phyloP scores from a whole-genome alignment of 2,888 invertebrate genomes.

The Tenthredo livida region DNA sequence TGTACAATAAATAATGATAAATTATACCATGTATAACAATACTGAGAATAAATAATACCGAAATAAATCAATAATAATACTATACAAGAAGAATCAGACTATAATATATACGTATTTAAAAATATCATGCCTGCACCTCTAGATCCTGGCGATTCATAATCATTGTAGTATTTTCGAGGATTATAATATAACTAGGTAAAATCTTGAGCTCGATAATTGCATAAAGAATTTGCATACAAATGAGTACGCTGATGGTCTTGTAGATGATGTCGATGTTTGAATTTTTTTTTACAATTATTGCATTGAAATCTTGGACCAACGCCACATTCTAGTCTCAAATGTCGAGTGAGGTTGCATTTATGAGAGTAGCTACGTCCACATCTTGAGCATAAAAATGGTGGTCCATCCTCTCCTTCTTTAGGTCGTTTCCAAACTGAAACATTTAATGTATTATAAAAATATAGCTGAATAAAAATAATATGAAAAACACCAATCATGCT shows the following conservation, averaged over 20 bases:
- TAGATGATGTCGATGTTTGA: constrained; percentile 77
- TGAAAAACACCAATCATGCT: constrained; percentile 56
- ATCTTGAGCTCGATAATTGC: background rate
- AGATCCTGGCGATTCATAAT: background rate
- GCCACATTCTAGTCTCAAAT: constrained; percentile 75
- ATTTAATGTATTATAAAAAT: constrained; percentile 53
- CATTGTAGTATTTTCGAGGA: background rate
- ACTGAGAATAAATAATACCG: background rate
- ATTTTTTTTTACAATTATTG: constrained; percentile 72
- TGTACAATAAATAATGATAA: background rate
- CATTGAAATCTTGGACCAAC: constrained; percentile 74
- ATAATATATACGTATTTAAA: background rate
- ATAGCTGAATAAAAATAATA: constrained; percentile 36
- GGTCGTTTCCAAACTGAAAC: constrained; percentile 65
- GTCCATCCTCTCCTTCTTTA: constrained; percentile 66
- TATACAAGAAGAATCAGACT: background rate
- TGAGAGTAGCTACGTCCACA: constrained; percentile 74
- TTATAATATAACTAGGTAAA: background rate
- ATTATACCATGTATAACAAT: background rate
- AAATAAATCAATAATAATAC: constrained; percentile 6
- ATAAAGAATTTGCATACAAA: constrained; percentile 51
- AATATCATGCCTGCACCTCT: background rate
- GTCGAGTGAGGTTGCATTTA: constrained; percentile 73
- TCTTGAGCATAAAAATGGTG: constrained; percentile 70
- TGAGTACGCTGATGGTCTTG: constrained; percentile 74